Base-by-base conservation (phyloP, 2,888 invertebrate species). In the Sabatieria punctata region DNA sequence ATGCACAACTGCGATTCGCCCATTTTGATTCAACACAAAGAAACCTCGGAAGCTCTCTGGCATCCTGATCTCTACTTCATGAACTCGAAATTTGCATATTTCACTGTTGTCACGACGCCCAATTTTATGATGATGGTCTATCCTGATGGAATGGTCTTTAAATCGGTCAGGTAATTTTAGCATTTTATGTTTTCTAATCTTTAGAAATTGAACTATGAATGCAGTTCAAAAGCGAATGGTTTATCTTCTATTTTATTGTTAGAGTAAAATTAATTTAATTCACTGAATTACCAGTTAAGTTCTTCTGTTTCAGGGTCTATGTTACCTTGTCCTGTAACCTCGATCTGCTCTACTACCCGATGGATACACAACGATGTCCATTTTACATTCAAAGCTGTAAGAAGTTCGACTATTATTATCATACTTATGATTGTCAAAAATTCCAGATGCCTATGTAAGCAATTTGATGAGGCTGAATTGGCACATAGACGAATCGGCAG, bases 1-100 rank as follows among this genome's bases (percentile, higher is more conserved):
- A 53, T 55, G 2, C 63, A 63, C 52, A 63, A 62, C 50, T 63
- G 63, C 51, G 58, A 58, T 2, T 55, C 64, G 52, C 62, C 63
- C 13, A 59, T 63, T 41, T 49, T 63, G 46, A 56, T 63, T 6
- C n/a, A n/a, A n/a, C n/a, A n/a, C n/a, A n/a, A n/a, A n/a, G n/a
- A n/a, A n/a, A n/a, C 24, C 45, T 22, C 47, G n/a, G 25, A 35
- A 11, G 24, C 13, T 19, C 26, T 47, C 22, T 47, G 47, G 47
- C 21, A 21, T 15, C 47, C 47, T 6, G 47, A 63, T 49, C 45
- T 63, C 19, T 63, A 63, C 49, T 64, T 62, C 47, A 60, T 63
- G 30, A 63, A 63, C 49, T 55, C 57, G 4, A 63, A 64, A 51
- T 60, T 58, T 48, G 63, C 63, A 6, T 64, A 60, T 44, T 42